Evolutionary conservation across 2,797 vertebrate genomes (phyloP).

Genomic region (Eulemur coronatus): DNA sequence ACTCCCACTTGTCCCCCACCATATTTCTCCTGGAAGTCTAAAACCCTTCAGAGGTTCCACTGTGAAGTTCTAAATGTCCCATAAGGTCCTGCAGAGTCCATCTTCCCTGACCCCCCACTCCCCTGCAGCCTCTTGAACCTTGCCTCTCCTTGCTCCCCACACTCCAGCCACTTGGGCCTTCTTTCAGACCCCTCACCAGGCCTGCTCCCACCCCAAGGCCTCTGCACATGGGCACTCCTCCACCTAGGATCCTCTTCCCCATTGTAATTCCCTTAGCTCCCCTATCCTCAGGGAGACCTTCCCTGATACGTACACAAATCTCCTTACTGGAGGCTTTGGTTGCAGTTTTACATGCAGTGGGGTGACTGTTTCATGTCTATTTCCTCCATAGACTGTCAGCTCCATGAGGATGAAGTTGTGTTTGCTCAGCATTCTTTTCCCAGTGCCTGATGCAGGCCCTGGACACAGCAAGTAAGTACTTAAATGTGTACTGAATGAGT

Average conservation of each 20-base stretch:
- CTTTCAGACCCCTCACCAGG: not conserved
- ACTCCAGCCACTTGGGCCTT: not conserved
- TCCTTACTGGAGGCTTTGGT: not conserved
- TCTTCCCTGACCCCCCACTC: too few relatives aligned
- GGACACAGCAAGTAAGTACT: not conserved
- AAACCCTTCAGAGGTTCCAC: slow-evolving; percentile 8
- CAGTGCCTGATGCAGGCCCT: not conserved
- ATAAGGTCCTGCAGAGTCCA: not conserved
- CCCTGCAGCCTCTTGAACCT: not conserved
- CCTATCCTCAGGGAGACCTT: not conserved
- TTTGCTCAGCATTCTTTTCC: slow-evolving; percentile 2
- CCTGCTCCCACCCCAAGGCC: not conserved
- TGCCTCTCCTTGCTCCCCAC: not conserved
- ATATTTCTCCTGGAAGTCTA: not conserved
- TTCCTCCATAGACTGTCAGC: not conserved
- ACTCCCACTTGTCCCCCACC: not conserved
- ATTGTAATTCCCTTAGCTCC: not conserved
- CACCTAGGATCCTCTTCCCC: not conserved
- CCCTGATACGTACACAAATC: not conserved
- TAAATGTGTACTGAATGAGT: not conserved
- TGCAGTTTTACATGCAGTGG: not conserved
- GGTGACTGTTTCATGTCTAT: not conserved
- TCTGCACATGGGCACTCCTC: not conserved
- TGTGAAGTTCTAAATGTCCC: not conserved
- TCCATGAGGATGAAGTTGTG: not conserved